These are phyloP conservation scores for Zosterops hypoxanthus DNA, from an alignment of 2,113 vertebrate species.

Conservation along the genomic window DNA sequence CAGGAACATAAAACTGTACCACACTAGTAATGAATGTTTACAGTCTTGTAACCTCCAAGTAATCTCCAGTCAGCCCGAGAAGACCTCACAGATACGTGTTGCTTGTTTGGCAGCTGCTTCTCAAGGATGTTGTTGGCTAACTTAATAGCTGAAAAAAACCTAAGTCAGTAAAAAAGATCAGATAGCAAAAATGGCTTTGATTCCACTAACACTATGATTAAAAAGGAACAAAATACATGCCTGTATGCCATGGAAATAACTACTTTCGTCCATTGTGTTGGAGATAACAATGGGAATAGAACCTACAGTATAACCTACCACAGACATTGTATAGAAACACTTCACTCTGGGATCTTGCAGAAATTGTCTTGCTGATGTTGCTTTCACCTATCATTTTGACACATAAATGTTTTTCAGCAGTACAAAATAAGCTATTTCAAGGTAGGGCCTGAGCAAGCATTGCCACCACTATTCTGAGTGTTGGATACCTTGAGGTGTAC, in stretches of 20 bases:
- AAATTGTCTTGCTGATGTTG: neutral
- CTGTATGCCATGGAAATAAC: conserved; percentile 51
- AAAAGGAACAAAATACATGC: conserved; percentile 37
- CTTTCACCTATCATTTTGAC: neutral
- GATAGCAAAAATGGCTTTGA: neutral
- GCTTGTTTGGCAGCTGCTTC: neutral
- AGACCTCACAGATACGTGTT: neutral
- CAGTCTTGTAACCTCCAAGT: neutral
- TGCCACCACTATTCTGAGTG: neutral
- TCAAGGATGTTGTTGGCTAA: neutral
- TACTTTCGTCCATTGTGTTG: neutral
- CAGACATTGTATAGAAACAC: neutral
- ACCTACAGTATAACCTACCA: neutral
- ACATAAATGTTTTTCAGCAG: neutral
- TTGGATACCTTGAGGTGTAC: rapidly evolving
- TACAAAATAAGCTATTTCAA: neutral
- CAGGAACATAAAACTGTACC: neutral
- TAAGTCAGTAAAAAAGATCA: neutral
- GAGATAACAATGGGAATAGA: conserved; percentile 40
- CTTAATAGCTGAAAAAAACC: neutral
- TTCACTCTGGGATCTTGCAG: neutral
- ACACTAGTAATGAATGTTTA: neutral
- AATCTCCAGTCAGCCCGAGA: neutral
- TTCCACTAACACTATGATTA: neutral
- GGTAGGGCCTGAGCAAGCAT: neutral